phyloP scores from a whole-genome alignment of 2,113 vertebrate genomes.

The Amia ocellicauda region DNA sequence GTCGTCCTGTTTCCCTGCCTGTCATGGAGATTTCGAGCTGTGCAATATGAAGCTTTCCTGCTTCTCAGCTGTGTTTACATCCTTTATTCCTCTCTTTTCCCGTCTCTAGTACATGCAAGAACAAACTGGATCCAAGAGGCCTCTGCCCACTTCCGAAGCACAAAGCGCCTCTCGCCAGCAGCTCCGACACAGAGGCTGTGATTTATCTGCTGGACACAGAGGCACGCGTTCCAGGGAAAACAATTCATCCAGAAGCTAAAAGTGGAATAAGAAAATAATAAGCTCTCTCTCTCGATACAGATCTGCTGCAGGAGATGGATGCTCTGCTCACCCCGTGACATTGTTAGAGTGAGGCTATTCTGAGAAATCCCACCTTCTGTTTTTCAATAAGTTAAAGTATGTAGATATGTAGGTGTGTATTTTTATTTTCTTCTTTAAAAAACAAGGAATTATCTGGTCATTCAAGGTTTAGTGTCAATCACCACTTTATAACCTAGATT shows the following conservation, averaged over 20 bases:
- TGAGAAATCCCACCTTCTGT: background rate
- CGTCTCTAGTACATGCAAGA: no score
- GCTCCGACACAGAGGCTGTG: slow-evolving; percentile 8
- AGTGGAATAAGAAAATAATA: slow-evolving; percentile 12
- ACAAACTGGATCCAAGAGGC: slow-evolving; percentile 14
- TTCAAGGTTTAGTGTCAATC: no score
- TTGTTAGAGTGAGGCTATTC: background rate
- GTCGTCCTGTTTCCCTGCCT: no score
- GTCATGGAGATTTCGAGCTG: no score
- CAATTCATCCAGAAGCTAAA: slow-evolving; percentile 16
- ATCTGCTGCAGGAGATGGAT: slow-evolving; percentile 12
- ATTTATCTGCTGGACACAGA: slow-evolving; percentile 20
- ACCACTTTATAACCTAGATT: no score
- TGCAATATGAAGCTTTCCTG: no score
- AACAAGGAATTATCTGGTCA: no score
- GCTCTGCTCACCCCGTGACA: slow-evolving; percentile 6
- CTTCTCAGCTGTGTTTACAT: no score
- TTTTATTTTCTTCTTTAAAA: no score
- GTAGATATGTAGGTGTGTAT: no score
- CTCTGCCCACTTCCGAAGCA: background rate
- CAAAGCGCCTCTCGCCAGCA: background rate
- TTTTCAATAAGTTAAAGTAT: no score
- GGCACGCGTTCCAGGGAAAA: slow-evolving; percentile 5
- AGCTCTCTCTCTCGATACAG: background rate
- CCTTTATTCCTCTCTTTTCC: no score